Percentiles rank a stretch among this genome's conserved stretches.
Conservation (phyloP, 1,140 invertebrate species). For the Ptiloglossa arizonensis region DNA sequence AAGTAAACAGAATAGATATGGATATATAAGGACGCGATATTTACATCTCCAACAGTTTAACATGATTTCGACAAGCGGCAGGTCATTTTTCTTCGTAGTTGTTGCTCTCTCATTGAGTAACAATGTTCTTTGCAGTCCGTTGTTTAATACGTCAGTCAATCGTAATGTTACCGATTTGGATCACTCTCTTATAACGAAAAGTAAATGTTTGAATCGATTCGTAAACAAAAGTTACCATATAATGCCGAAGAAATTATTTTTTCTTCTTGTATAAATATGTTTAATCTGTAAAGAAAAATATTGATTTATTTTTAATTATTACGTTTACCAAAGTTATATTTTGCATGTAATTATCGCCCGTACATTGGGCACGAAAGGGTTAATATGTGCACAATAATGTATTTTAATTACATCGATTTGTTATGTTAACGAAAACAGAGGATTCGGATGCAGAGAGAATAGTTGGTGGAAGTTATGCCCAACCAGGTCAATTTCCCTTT, state of each 20-base stretch:
- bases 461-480: constrained; percentile 36
- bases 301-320: too few relatives aligned
- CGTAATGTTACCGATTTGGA: too few relatives aligned
- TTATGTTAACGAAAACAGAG: not conserved
- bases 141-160: not conserved
- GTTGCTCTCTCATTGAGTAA: not conserved
- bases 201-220: too few relatives aligned
- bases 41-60: not conserved
- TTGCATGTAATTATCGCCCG: too few relatives aligned
- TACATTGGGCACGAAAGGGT: too few relatives aligned
- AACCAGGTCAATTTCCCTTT: constrained; percentile 54
- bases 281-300: too few relatives aligned
- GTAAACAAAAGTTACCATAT: not conserved
- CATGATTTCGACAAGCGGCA: constrained; percentile 10
- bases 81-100: not conserved
- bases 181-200: not conserved
- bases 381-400: too few relatives aligned
- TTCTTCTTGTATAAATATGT: too few relatives aligned
- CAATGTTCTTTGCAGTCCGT: not conserved
- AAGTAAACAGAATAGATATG: not conserved
- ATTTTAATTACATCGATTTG: not conserved
- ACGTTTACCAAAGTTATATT: too few relatives aligned
- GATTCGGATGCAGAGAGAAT: constrained; percentile 27
- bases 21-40: not conserved
- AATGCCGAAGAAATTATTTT: too few relatives aligned